Evolutionary conservation across 2,113 vertebrate genomes (phyloP), one percentile per base, ranked within the genome.

Genomic region (Gallinago paraguaiae): DNA sequence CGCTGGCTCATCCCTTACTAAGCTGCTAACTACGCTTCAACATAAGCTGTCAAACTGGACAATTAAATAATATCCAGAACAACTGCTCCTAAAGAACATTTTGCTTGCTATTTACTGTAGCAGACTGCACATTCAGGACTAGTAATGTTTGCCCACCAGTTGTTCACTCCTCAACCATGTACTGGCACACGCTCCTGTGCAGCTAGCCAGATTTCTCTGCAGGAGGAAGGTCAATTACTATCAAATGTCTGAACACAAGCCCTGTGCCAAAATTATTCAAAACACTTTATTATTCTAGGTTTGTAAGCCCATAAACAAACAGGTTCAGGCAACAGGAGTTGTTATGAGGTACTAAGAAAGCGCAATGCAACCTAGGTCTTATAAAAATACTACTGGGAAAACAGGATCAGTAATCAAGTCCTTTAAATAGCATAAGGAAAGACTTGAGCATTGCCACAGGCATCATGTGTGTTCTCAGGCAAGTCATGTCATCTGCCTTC

Each of bases 341-440:
- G 57, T 64, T 82, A 60, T 4, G 76, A 79, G 65, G 78, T 82
- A 97, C 8, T 14, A 69, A 69, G 56, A 82, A 93, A 89, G 35
- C 27, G 53, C 87, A 87, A 85, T 50, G 57, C 3, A 10, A 89
- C 54, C 81, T 39, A 76, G 45, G 89, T 72, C 65, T 91, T 92
- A 88, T 3, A 84, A 95, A 96, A 96, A 83, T 61, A 79, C 70
- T 82, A 56, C 77, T 65, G 78, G 4, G 9, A 89, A 95, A 91
- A 92, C 57, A 91, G 61, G 53, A 92, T 92, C 95, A 79, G 91
- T 51, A 85, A 92, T 87, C 81, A 85, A 79, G 61, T 45, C 77
- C 91, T 91, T 91, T 95, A 95, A 96, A 95, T 87, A 97, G 88
- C 69, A 78, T 5, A 31, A 91, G 70, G 81, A 68, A 89, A 95